Evolutionary conservation across 2,888 invertebrate species (phyloP).

Genomic region (Mactromeris polynyma): DNA sequence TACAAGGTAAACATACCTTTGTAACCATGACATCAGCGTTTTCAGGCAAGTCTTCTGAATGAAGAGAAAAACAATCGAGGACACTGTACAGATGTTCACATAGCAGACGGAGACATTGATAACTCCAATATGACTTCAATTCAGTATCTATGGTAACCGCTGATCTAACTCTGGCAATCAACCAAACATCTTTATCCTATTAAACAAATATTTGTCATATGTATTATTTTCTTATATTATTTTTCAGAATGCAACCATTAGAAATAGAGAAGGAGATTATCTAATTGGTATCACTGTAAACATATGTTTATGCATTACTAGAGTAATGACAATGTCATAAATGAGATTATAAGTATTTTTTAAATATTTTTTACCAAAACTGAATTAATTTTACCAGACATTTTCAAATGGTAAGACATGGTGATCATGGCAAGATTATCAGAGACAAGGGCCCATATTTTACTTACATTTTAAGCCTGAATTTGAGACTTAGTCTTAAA

Average conservation of each 20-base stretch:
- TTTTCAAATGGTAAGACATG: too few species aligned
- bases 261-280: background rate
- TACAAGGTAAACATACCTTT: constrained; percentile 48
- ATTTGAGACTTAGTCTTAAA: too few species aligned
- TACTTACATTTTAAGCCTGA: too few species aligned
- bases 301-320: background rate
- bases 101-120: constrained; percentile 77
- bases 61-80: constrained; percentile 75
- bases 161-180: constrained; percentile 74
- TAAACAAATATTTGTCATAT: background rate
- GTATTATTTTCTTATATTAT: background rate
- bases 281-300: background rate
- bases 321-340: too few species aligned
- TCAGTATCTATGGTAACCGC: constrained; percentile 70
- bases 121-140: constrained; percentile 68
- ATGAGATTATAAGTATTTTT: too few species aligned
- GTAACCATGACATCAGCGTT: constrained; percentile 67
- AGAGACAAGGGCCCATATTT: too few species aligned
- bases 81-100: constrained; percentile 82
- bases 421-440: too few species aligned
- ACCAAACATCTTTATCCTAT: constrained; percentile 76
- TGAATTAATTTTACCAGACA: too few species aligned
- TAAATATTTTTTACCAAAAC: too few species aligned
- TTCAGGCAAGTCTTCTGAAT: constrained; percentile 74
- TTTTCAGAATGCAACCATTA: background rate